These are phyloP conservation scores for Drepanosiphum platanoidis DNA, from an alignment of 2,888 invertebrate genomes.

Conservation along the genomic window DNA sequence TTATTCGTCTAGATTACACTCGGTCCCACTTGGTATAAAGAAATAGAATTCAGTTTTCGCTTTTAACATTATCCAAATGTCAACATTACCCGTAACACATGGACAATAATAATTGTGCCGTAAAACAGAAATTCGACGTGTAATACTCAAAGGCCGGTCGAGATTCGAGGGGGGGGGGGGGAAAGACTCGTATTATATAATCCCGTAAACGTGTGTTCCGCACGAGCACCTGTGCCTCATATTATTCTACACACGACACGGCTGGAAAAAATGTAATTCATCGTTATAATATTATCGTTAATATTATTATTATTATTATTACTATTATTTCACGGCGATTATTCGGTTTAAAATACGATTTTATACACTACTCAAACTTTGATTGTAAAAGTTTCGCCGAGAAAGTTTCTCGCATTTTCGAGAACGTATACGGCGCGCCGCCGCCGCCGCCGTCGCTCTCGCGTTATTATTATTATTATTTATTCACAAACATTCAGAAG, in stretches of 20 bases:
- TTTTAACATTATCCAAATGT: no score
- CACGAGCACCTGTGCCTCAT: no score
- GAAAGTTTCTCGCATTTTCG: not conserved
- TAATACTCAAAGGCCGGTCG: no score
- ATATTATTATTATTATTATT: not conserved
- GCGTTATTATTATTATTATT: slow-evolving; percentile 19
- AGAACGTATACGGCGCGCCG: not conserved
- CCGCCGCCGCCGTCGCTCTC: not conserved
- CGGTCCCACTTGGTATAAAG: no score
- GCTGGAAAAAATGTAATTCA: not conserved
- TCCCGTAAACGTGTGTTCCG: no score
- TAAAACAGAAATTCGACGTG: no score
- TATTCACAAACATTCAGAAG: slow-evolving; percentile 23
- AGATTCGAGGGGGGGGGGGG: no score
- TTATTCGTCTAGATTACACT: no score
- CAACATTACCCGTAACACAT: no score
- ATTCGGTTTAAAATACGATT: slow-evolving; percentile 14
- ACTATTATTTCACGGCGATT: not conserved
- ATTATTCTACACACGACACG: no score
- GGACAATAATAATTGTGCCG: no score
- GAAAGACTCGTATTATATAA: not conserved
- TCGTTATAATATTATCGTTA: not conserved
- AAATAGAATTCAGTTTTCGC: no score
- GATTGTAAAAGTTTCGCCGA: slow-evolving; percentile 25
- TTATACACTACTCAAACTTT: slow-evolving; percentile 18